Evolutionary conservation across 2,113 vertebrate species (phyloP).

Genomic region (Nesogale talazaci): DNA sequence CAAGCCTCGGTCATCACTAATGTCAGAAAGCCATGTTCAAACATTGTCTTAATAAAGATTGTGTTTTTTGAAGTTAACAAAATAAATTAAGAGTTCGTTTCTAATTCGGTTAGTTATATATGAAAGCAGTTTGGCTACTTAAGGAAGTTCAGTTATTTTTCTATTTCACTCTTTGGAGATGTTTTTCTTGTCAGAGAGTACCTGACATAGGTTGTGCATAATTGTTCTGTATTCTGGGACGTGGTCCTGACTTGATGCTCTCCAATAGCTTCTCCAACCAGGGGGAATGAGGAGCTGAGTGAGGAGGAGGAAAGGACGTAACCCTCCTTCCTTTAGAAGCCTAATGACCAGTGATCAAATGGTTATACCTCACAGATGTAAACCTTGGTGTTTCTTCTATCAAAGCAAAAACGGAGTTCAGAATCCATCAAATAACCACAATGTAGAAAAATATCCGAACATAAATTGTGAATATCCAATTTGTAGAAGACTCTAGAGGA

Average conservation of each 20-base stretch:
- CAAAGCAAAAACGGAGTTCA: slow-evolving; percentile 31
- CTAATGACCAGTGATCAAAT: background rate
- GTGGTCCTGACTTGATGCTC: background rate
- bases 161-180: slow-evolving; percentile 13
- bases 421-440: background rate
- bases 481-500: no score
- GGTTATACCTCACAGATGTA: background rate
- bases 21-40: background rate
- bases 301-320: background rate
- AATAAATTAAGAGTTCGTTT: slow-evolving; percentile 31
- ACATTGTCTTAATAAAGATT: slow-evolving; percentile 32
- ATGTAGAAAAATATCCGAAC: background rate
- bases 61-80: slow-evolving; percentile 41
- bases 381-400: background rate
- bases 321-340: background rate
- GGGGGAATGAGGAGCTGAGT: background rate
- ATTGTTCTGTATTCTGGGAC: background rate
- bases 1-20: background rate
- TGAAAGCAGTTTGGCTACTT: slow-evolving; percentile 24
- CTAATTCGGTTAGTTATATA: slow-evolving; percentile 10
- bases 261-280: slow-evolving; percentile 4
- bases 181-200: slow-evolving; percentile 29
- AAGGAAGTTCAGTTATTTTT: slow-evolving; percentile 37
- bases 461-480: no score
- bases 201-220: background rate